Percentiles rank a stretch among this genome's conserved stretches.
phyloP scores from a whole-genome alignment of 2,888 invertebrate species.

The Noctua janthina region DNA sequence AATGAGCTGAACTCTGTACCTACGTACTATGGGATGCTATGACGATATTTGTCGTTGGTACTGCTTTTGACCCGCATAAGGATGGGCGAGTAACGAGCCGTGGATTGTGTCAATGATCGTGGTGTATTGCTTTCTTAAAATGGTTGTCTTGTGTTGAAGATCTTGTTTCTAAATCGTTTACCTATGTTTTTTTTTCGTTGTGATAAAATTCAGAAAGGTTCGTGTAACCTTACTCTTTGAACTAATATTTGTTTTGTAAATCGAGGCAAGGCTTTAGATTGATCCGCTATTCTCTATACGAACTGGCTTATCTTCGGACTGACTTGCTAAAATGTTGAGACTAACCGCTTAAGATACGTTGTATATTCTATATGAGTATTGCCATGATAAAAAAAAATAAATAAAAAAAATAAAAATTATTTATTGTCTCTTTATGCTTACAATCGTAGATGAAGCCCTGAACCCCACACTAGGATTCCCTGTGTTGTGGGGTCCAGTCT shows the following conservation, averaged over 20 bases:
- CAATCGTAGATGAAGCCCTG: no score
- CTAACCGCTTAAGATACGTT: background rate
- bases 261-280: background rate
- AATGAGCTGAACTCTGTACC: constrained; percentile 38
- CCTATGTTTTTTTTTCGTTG: background rate
- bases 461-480: no score
- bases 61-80: constrained; percentile 30
- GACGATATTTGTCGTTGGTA: constrained; percentile 20
- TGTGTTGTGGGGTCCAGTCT: no score
- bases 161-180: background rate
- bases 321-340: background rate
- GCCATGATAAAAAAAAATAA: no score
- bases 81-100: constrained; percentile 38
- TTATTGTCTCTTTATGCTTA: no score
- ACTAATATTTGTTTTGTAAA: background rate
- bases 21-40: constrained; percentile 24
- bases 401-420: no score
- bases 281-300: background rate
- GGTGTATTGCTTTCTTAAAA: constrained; percentile 3
- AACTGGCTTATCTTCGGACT: background rate
- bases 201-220: background rate
- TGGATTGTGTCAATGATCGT: constrained; percentile 29
- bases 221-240: background rate
- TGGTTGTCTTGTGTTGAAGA: background rate
- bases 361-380: background rate